phyloP scores from a whole-genome alignment of 1,140 invertebrate species.

The Palaemon carinicauda region DNA sequence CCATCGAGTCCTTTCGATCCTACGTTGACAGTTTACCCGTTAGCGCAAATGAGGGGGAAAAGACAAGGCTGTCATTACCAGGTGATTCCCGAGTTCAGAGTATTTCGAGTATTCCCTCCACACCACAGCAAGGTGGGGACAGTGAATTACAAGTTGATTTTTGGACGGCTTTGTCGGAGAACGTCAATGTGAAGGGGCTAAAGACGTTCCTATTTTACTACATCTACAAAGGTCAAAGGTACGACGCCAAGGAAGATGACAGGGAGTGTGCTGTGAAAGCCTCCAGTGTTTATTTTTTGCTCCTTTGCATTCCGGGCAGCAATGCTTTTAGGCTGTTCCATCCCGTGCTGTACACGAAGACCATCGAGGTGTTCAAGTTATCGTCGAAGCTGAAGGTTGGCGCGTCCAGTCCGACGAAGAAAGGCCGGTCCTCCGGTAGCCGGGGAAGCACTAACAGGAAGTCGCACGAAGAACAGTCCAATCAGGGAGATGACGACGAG shows the following conservation, averaged over 20 bases:
- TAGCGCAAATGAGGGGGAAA: conserved; percentile 39
- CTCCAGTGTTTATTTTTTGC: conserved; percentile 66
- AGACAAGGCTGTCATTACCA: neutral
- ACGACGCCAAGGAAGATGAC: conserved; percentile 62
- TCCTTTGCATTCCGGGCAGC: conserved; percentile 69
- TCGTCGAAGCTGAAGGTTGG: conserved; percentile 61
- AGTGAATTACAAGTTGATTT: conserved; percentile 63
- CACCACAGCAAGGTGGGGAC: neutral
- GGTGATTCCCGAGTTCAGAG: no score
- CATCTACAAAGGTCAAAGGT: conserved; percentile 66
- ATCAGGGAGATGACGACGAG: conserved; percentile 57
- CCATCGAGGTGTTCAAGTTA: conserved; percentile 68
- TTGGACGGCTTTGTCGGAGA: conserved; percentile 69
- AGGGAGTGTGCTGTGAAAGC: conserved; percentile 65
- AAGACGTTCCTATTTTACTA: conserved; percentile 69
- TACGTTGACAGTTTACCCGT: conserved; percentile 55
- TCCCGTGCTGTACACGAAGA: conserved; percentile 68
- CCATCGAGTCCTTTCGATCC: conserved; percentile 49
- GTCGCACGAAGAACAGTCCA: conserved; percentile 22
- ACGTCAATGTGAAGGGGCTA: conserved; percentile 67
- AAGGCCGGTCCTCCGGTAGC: conserved; percentile 15
- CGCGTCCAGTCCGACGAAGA: conserved; percentile 40
- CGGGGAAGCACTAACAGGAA: conserved; percentile 25
- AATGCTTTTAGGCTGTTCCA: conserved; percentile 71
- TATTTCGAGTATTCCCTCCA: no score